These are phyloP conservation scores for Acinonyx jubatus DNA, from an alignment of 2,113 vertebrate genomes.

Conservation along the genomic window DNA sequence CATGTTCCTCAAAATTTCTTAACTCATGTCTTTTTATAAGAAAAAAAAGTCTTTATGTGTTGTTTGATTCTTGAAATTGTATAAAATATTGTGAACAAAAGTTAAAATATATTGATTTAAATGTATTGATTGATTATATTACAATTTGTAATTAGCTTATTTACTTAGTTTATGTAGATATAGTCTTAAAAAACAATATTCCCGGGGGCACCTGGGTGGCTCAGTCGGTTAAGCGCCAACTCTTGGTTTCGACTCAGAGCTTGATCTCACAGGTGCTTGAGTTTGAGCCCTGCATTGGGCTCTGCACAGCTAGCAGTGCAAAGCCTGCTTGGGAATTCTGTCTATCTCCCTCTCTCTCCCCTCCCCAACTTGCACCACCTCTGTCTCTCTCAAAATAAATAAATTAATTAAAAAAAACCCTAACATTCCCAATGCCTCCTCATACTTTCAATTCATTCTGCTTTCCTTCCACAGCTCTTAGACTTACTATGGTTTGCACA, in stretches of 20 bases:
- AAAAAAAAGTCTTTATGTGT: neutral
- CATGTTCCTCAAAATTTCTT: neutral
- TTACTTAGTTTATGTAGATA: neutral
- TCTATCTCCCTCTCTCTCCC: too few species aligned
- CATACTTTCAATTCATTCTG: neutral
- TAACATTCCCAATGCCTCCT: neutral
- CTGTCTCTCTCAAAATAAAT: too few species aligned
- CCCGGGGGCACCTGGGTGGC: too few species aligned
- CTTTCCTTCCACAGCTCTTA: neutral
- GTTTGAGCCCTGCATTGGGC: too few species aligned
- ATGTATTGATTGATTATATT: neutral
- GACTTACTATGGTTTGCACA: fast-evolving
- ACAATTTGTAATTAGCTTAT: neutral
- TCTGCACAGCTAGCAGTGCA: too few species aligned
- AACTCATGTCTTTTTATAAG: neutral
- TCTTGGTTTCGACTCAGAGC: too few species aligned
- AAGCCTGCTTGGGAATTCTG: too few species aligned
- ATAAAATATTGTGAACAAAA: neutral
- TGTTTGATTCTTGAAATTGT: neutral
- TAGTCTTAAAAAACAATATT: neutral
- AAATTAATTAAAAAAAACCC: too few species aligned
- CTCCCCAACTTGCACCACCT: too few species aligned
- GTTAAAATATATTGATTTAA: neutral
- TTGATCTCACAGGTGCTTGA: too few species aligned
- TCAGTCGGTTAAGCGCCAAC: too few species aligned